Base-by-base conservation (phyloP, 2,113 vertebrate species). In the Thamnophis sirtalis region DNA sequence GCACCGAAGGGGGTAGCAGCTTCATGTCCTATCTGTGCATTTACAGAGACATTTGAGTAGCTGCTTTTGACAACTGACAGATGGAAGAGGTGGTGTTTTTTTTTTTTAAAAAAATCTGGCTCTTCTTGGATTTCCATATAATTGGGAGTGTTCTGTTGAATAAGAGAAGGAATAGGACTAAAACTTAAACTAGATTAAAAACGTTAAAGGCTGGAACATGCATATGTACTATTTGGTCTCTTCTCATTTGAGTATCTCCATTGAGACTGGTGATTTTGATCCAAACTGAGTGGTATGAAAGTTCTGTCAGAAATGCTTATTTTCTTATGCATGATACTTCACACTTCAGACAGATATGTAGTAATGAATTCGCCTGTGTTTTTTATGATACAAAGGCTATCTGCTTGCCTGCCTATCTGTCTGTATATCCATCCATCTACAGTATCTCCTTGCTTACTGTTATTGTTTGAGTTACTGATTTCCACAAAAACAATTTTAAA, bases 401-500 rank as follows among this genome's bases (percentile, higher is more conserved):
- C 60, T 63, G 24, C 19, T 15, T 60, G 60, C 10, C 26, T 68
- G 10, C 1, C 60, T 58, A 22, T 26, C 24, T 26, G 56, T 26
- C 8, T 26, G 24, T 26, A 22, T 26, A 58, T 7, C 56, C 22
- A 58, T 58, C 22, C 19, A 56, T 21, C 19, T 56, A 58, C 89
- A 33, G 1, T 58, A 58, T 28, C 92, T 10, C 68, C 28, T n/a
- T 84, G 50, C 19, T 90, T 56, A 80, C 60, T 50, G 9, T 73
- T 92, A 92, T 93, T 88, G 10, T 48, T 56, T 90, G 87, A 89
- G 88, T 2, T 15, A 8, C 49, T 60, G 10, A 93, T 95, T 95
- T 93, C 50, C 89, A 88, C 88, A 91, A 73, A 92, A 91, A 87
- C 93, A 43, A 43, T 43, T 43, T 43, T 43, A 95, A 94, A 13